Evolutionary conservation across 2,113 vertebrate genomes (phyloP).

Genomic region (Aviceda subcristata): DNA sequence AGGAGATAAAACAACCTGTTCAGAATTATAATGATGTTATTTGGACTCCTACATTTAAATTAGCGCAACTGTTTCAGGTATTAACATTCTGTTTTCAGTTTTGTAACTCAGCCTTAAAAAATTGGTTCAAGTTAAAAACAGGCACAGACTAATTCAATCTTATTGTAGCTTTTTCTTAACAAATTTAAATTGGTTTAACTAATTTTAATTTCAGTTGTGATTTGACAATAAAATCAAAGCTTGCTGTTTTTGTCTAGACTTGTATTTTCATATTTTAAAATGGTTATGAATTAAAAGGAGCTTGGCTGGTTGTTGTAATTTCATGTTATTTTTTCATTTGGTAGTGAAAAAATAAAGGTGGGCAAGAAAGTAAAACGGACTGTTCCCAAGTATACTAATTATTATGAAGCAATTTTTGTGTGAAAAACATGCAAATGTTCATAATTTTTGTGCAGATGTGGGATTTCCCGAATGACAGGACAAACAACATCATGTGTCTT

Average conservation of each 20-base stretch:
- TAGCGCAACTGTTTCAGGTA: neutral
- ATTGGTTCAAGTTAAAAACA: neutral
- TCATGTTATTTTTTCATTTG: neutral
- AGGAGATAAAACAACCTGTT: slow-evolving; percentile 26
- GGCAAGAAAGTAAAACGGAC: neutral
- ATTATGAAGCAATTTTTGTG: neutral
- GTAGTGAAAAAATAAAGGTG: neutral
- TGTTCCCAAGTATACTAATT: neutral
- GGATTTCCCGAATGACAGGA: neutral
- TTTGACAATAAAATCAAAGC: neutral
- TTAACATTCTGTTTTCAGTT: neutral
- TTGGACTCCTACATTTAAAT: neutral
- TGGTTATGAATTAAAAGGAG: neutral
- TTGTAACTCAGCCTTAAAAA: neutral
- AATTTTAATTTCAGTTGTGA: neutral
- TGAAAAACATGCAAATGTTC: neutral
- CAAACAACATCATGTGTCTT: neutral
- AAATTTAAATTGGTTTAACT: neutral
- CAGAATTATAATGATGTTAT: neutral
- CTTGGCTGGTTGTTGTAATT: neutral
- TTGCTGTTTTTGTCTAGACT: neutral
- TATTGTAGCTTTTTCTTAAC: neutral
- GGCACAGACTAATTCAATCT: neutral
- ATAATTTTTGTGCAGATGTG: neutral
- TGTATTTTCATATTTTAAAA: neutral